Evolutionary conservation across 2,797 vertebrate genomes (phyloP).

Genomic region (Argya squamiceps): DNA sequence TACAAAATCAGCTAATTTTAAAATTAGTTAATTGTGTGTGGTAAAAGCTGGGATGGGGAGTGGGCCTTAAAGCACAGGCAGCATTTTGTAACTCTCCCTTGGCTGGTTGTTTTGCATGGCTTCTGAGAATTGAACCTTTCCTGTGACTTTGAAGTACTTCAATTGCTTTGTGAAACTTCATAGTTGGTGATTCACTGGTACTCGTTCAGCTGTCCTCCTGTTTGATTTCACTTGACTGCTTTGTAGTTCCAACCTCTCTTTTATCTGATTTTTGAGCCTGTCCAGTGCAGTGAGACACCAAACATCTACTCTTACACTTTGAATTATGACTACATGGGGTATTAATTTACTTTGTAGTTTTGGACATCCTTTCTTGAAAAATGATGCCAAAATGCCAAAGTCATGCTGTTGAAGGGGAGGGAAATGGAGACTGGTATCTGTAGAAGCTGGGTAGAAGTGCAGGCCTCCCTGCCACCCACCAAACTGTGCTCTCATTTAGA

Average conservation of each 20-base stretch:
- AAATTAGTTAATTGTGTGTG: fast-evolving
- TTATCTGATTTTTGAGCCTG: not conserved
- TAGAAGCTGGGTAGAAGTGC: not conserved
- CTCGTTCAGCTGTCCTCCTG: not conserved
- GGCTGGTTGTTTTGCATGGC: not conserved
- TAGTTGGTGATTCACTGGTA: not conserved
- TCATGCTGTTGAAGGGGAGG: not conserved
- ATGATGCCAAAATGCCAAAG: not conserved
- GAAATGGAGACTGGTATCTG: not conserved
- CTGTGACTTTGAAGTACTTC: not conserved
- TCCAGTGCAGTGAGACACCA: not conserved
- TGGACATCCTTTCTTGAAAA: not conserved
- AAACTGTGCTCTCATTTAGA: not conserved
- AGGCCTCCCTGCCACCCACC: not conserved
- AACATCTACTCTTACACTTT: not conserved
- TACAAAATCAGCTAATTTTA: not conserved
- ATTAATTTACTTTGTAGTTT: not conserved
- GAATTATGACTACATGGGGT: not conserved
- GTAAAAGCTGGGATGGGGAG: not conserved
- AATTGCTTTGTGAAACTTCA: not conserved
- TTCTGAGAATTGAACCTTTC: not conserved
- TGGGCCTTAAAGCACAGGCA: fast-evolving
- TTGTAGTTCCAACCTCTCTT: not conserved
- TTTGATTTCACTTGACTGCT: not conserved
- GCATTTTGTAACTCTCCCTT: not conserved